Base-by-base conservation (phyloP, 2,113 vertebrate species). In the Sapayoa aenigma region DNA sequence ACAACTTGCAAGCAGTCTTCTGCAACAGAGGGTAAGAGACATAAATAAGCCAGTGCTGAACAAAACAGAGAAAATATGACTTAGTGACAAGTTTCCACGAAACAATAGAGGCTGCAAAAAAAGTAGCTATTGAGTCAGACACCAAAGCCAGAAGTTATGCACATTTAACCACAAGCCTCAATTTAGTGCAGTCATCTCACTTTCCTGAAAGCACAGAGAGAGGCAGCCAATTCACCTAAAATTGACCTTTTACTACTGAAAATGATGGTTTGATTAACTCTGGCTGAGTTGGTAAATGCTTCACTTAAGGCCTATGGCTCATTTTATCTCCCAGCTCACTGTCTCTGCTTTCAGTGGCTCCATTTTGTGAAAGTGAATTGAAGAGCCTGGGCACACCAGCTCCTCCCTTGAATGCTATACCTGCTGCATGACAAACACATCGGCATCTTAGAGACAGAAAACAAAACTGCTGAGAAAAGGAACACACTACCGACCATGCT, bases 251-350 rank as follows among this genome's bases (percentile, higher is more conserved):
- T 62, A 50, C 27, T 77, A 59, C 14, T 84, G 72, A 90, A 94
- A 95, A 76, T 77, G 50, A 85, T 1, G 4, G 44, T 84, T 80
- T 83, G 44, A 86, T 93, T 94, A 93, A 94, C 88, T 95, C 74
- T 55, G 47, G 24, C 59, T 83, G 84, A 53, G 74, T 11, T 52
- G 10, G 6, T 73, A 74, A 90, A 35, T 31, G 39, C 20, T 42
- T 92, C 55, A 46, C 63, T 66, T n/a, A 80, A 12, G 1, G 33
- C 12, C 59, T 44, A 11, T 2, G 0, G 41, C 41, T 53, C 1
- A 0, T 52, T 62, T 25, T 31, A 58, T 7, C 25, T 66, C 21
- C 37, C 3, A 0, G 14, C 41, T 89, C 56, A 8, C 20, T 46
- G 28, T 42, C 35, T 49, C 16, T 0, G 0, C 19, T 53, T 56